A percentile compares a stretch with the other conserved stretches of the same genome.
These are phyloP conservation scores for Callosobruchus maculatus DNA, from an alignment of 2,888 invertebrate genomes.

Conservation along the genomic window DNA sequence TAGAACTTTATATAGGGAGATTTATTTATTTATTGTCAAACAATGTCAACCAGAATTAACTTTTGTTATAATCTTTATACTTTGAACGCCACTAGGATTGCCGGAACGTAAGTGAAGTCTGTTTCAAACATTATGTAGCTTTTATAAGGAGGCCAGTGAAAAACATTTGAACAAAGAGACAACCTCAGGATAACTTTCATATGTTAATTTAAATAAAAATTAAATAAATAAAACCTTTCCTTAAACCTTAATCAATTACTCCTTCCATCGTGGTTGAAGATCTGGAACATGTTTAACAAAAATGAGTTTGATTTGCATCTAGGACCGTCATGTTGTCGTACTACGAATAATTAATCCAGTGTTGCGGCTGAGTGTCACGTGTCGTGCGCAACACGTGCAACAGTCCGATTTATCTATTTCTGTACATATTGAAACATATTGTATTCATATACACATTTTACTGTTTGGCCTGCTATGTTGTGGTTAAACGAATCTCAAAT, in stretches of 20 bases:
- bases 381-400: conserved; percentile 34
- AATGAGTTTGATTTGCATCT: conserved; percentile 3
- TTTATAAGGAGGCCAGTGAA: too few species aligned
- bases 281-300: neutral
- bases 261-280: neutral
- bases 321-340: conserved; percentile 14
- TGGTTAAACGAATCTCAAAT: conserved; percentile 48
- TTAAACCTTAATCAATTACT: neutral
- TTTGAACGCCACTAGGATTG: too few species aligned
- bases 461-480: conserved; percentile 43
- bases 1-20: too few species aligned
- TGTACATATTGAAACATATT: conserved; percentile 39
- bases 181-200: too few species aligned
- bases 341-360: conserved; percentile 37
- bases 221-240: too few species aligned
- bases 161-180: too few species aligned
- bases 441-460: conserved; percentile 43
- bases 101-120: too few species aligned
- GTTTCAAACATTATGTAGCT: too few species aligned
- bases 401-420: conserved; percentile 43
- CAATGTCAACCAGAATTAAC: too few species aligned
- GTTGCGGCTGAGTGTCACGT: conserved; percentile 42
- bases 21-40: too few species aligned
- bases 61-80: too few species aligned
- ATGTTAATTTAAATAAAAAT: too few species aligned